Base-by-base conservation (phyloP, 2,888 invertebrate genomes). In the Nomada flava region DNA sequence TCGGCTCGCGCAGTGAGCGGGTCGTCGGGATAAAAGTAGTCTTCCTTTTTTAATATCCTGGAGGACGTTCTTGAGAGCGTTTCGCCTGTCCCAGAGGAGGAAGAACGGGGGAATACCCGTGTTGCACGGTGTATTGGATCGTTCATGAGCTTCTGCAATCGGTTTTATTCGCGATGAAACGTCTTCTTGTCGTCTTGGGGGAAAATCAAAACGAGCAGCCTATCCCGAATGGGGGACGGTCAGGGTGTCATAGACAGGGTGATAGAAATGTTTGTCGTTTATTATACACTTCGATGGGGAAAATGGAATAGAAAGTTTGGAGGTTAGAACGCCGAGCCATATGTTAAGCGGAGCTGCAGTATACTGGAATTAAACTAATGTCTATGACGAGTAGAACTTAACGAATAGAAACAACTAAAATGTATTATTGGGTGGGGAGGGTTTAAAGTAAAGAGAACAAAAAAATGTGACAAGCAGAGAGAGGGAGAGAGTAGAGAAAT, bases 241-340 rank as follows among this genome's bases (percentile, higher is more conserved):
- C 47, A 63, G 62, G 36, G 53, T 36, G 7, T 47, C 52, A 18
- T 57, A 4, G 20, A 65, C 59, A 70, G 65, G 53, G 55, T 67
- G 64, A 47, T 47, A 18, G 52, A 36, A 23, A 26, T 23, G n/a
- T 57, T 62, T 47, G 29, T 23, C 20, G 26, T 44, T 23, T 64
- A 36, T 64, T 63, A 69, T 64, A 52, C n/a, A 26, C 29, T 42
- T 2, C 5, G 23, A 15, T n/a, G 26, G 26, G 42, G 15, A 4
- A 3, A 29, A 26, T 29, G 26, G 29, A 62, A 62, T 18, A n/a
- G 44, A 20, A 23, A n/a, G 13, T 23, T 18, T 26, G 55, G 13
- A n/a, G 20, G 18, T 26, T 26, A 42, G 69, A 81, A 81, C 74
- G 74, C 74, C 69, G 82, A 81, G 80, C 80, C 82, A 81, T 74